Evolutionary conservation across 2,113 vertebrate genomes (phyloP).

Genomic region (Gila orcuttii): DNA sequence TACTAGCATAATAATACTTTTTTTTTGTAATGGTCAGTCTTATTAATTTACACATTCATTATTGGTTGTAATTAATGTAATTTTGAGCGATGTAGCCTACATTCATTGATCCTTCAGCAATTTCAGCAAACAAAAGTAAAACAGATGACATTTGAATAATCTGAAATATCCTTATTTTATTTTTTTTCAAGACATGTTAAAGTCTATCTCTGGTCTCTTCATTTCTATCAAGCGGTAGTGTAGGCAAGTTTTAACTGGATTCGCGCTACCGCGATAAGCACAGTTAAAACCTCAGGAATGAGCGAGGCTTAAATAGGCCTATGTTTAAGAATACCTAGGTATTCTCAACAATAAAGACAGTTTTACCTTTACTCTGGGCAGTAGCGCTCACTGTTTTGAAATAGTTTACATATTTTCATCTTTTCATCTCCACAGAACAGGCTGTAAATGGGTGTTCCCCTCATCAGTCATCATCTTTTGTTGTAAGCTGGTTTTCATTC

Average conservation of each 20-base stretch:
- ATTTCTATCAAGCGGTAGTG: not conserved
- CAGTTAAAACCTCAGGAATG: conserved; percentile 42
- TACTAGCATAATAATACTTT: no score
- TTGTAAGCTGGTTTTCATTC: conserved; percentile 54
- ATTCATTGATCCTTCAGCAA: not conserved
- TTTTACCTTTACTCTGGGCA: not conserved
- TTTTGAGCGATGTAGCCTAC: not conserved
- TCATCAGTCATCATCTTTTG: conserved; percentile 45
- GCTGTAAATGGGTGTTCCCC: conserved; percentile 59
- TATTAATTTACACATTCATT: no score
- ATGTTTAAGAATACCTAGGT: not conserved
- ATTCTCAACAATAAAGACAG: conserved; percentile 17
- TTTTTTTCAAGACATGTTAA: not conserved
- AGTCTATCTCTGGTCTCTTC: not conserved
- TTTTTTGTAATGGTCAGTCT: no score
- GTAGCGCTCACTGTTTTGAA: not conserved
- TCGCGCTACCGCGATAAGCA: conserved; percentile 34
- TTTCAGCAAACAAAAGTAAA: conserved; percentile 2
- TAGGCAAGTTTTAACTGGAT: conserved; percentile 69
- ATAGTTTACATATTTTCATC: conserved; percentile 16
- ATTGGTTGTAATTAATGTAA: no score
- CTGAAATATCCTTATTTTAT: not conserved
- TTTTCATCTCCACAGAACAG: not conserved
- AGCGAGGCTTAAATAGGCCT: not conserved
- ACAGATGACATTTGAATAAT: not conserved